Percentiles rank a stretch among this genome's conserved stretches.
Conservation (phyloP, 1,140 invertebrate genomes). For the Proctacanthus coquilletti region DNA sequence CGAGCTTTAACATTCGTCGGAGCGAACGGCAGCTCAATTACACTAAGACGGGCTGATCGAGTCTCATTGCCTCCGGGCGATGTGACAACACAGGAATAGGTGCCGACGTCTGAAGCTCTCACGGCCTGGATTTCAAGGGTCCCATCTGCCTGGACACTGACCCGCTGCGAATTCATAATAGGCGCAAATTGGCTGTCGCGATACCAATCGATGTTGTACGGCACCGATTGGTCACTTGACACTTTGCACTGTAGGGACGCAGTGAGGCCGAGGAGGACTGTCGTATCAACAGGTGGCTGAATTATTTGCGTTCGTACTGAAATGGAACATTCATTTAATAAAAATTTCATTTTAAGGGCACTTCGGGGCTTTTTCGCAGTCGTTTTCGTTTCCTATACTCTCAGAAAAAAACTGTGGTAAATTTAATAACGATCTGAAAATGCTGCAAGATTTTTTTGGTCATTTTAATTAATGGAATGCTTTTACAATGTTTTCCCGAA, state of each 20-base stretch:
- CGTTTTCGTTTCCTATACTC: too few relatives aligned
- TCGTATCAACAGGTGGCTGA: constrained; percentile 77
- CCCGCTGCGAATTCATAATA: constrained; percentile 40
- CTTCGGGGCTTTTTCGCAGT: too few relatives aligned
- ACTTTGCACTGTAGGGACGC: constrained; percentile 86
- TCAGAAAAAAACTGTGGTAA: too few relatives aligned
- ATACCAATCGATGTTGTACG: constrained; percentile 83
- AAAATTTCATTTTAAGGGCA: too few relatives aligned
- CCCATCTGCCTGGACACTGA: constrained; percentile 57
- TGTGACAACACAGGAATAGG: constrained; percentile 60
- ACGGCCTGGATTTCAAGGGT: constrained; percentile 67
- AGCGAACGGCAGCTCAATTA: constrained; percentile 87
- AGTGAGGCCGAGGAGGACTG: constrained; percentile 75
- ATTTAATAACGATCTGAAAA: too few relatives aligned
- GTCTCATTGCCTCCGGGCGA: constrained; percentile 88
- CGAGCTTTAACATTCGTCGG: constrained; percentile 72
- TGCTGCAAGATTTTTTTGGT: too few relatives aligned
- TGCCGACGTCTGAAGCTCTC: constrained; percentile 64
- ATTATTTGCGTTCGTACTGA: constrained; percentile 82
- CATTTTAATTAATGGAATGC: too few relatives aligned
- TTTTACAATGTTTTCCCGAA: too few relatives aligned
- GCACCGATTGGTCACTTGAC: constrained; percentile 79
- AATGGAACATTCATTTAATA: too few relatives aligned
- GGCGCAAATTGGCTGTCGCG: constrained; percentile 53
- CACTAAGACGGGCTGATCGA: constrained; percentile 62